Base-by-base conservation (phyloP, 2,797 vertebrate species). In the Allobates femoralis region DNA sequence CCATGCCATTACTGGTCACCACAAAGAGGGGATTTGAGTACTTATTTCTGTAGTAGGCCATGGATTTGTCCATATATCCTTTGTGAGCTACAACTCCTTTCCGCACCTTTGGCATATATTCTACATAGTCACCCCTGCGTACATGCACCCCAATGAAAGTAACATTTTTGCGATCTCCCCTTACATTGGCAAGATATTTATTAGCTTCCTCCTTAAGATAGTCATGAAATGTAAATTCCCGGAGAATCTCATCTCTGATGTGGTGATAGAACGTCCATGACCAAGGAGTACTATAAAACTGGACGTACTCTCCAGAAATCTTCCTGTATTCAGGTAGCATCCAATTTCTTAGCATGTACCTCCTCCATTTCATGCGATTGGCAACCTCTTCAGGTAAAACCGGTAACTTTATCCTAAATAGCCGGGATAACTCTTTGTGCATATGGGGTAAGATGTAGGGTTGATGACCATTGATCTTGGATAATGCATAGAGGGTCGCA, bases 71-170 rank as follows among this genome's bases (percentile, higher is more conserved):
- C 0, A 93, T 88, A 86, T 93, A 94, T 0, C 0, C 10, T 21
- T 77, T 89, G 64, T 91, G 86, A 0, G 90, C 93, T 79, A 93
- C 88, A 67, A 93, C 92, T 0, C 92, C 92, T 78, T 92, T 91
- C 91, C 90, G 91, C 16, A 50, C 2, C 0, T 71, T 0, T 0
- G 89, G 89, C 91, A 92, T 93, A 34, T 90, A 28, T 0, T 0
- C 8, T 0, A 92, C 88, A 0, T 93, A 92, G 88, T 93, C 93
- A 18, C 92, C 92, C 0, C 90, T 83, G 7, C 91, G 90, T 58
- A 93, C 91, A 1, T 93, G 92, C 3, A 93, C 84, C 0, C 92
- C 93, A 62, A 91, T 87, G 0, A 41, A 41, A 8, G 37, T 41
- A 8, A 41, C 37, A 41, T 41, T 41, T n/a, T 87, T 23, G 1